Evolutionary conservation across 2,888 invertebrate species (phyloP).

Genomic region (Caenorhabditis macrosperma): DNA sequence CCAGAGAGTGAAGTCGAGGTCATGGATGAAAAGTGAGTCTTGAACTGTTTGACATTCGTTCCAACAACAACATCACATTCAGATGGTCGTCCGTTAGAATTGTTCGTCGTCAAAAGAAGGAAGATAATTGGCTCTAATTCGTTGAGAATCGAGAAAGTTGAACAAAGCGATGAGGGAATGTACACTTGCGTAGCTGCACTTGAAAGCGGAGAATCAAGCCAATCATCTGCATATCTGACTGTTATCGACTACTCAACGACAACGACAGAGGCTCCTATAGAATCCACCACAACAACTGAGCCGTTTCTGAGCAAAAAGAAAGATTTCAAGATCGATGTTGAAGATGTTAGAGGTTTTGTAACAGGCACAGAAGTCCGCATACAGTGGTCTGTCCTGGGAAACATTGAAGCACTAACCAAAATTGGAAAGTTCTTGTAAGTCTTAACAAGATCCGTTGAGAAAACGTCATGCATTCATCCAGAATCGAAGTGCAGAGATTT

Average conservation of each 20-base stretch:
- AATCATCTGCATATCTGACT: conserved; percentile 62
- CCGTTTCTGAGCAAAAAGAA: conserved; percentile 62
- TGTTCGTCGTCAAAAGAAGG: conserved; percentile 33
- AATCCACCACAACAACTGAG: conserved; percentile 47
- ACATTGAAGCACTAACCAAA: conserved; percentile 53
- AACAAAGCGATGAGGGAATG: conserved; percentile 69
- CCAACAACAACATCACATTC: too few relatives aligned
- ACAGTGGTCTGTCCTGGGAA: conserved; percentile 66
- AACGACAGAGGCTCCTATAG: conserved; percentile 25
- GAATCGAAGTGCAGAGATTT: conserved; percentile 58
- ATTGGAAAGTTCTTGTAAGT: conserved; percentile 63
- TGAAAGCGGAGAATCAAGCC: conserved; percentile 36
- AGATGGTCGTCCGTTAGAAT: conserved; percentile 17
- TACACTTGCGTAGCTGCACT: conserved; percentile 71
- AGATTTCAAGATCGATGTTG: conserved; percentile 59
- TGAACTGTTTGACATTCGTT: too few relatives aligned
- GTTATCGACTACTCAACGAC: conserved; percentile 53
- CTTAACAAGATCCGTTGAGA: neutral
- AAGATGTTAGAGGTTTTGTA: conserved; percentile 66
- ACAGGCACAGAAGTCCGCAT: conserved; percentile 67
- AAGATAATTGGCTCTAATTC: conserved; percentile 64
- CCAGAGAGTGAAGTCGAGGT: conserved; percentile 58
- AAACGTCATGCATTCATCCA: conserved; percentile 6
- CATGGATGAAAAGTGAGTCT: conserved; percentile 64
- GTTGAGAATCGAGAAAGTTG: conserved; percentile 59